Evolutionary conservation across 2,797 vertebrate genomes (phyloP).

Genomic region (Odontamblyopus lacepedii): DNA sequence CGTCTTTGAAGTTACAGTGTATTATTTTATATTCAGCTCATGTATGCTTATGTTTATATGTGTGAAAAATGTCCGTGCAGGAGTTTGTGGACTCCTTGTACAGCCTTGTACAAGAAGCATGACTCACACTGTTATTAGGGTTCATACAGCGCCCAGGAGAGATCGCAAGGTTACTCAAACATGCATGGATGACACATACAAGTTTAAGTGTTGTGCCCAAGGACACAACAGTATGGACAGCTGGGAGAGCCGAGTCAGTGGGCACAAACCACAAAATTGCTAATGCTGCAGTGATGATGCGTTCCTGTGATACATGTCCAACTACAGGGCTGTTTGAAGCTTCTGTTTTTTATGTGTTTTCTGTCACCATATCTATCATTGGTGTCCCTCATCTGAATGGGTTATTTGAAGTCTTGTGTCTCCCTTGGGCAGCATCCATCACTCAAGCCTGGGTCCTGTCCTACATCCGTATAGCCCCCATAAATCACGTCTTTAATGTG

Average conservation of each 20-base stretch:
- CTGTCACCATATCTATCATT: constrained; percentile 37
- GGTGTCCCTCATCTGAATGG: constrained; percentile 47
- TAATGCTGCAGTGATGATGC: not conserved
- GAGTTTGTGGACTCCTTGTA: too few relatives aligned
- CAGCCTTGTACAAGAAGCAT: too few relatives aligned
- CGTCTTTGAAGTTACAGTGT: too few relatives aligned
- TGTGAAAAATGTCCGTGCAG: too few relatives aligned
- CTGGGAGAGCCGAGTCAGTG: not conserved
- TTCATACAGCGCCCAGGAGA: too few relatives aligned
- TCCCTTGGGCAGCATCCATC: constrained; percentile 35
- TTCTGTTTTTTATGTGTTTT: constrained; percentile 10
- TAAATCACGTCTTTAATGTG: constrained; percentile 37
- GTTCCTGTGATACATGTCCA: not conserved
- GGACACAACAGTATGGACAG: not conserved
- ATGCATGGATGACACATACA: too few relatives aligned
- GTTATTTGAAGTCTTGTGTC: constrained; percentile 47
- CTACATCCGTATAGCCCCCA: constrained; percentile 20
- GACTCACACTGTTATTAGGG: too few relatives aligned
- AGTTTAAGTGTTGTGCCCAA: not conserved
- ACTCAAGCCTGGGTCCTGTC: constrained; percentile 25
- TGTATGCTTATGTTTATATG: too few relatives aligned
- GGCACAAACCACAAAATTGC: not conserved
- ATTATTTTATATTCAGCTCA: too few relatives aligned
- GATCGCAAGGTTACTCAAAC: too few relatives aligned
- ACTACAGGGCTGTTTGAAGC: constrained; percentile 1